Evolutionary conservation across 1,140 invertebrate species (phyloP).

Genomic region (Frieseomelitta varia): DNA sequence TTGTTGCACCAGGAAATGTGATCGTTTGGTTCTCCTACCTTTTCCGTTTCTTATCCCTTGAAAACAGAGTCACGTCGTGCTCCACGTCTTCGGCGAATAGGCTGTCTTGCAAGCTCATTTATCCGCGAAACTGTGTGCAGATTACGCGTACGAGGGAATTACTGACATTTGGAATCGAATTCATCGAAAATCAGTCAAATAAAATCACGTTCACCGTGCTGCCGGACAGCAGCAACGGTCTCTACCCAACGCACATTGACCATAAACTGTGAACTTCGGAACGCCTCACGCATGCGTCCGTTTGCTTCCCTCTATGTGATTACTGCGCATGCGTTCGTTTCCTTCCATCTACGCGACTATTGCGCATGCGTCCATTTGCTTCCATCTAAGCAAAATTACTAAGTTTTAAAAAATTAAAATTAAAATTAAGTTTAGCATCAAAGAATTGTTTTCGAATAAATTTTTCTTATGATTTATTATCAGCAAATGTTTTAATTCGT

Average conservation of each 20-base stretch:
- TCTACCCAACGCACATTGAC: conserved; percentile 32
- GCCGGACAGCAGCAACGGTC: conserved; percentile 34
- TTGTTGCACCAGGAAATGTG: conserved; percentile 18
- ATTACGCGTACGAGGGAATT: background rate
- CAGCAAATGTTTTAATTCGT: too few relatives aligned
- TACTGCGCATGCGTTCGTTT: background rate
- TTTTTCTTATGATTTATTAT: too few relatives aligned
- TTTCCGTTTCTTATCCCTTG: conserved; percentile 68
- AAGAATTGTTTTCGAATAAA: too few relatives aligned
- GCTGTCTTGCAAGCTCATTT: conserved; percentile 77
- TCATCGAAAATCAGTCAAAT: conserved; percentile 12
- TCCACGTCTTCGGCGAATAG: conserved; percentile 77
- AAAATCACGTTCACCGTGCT: conserved; percentile 22
- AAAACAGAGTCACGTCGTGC: conserved; percentile 74
- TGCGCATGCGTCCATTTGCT: background rate
- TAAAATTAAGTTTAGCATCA: too few relatives aligned
- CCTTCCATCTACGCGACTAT: too few relatives aligned
- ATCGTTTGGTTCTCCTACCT: conserved; percentile 69
- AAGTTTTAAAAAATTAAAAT: too few relatives aligned
- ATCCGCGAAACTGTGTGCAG: conserved; percentile 43
- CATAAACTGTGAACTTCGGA: conserved; percentile 27
- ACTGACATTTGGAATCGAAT: background rate
- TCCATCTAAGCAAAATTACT: too few relatives aligned
- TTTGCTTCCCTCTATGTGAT: background rate
- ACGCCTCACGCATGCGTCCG: conserved; percentile 19